Base-by-base conservation (phyloP, 1,140 invertebrate genomes). In the Cyrtorhinus lividipennis region DNA sequence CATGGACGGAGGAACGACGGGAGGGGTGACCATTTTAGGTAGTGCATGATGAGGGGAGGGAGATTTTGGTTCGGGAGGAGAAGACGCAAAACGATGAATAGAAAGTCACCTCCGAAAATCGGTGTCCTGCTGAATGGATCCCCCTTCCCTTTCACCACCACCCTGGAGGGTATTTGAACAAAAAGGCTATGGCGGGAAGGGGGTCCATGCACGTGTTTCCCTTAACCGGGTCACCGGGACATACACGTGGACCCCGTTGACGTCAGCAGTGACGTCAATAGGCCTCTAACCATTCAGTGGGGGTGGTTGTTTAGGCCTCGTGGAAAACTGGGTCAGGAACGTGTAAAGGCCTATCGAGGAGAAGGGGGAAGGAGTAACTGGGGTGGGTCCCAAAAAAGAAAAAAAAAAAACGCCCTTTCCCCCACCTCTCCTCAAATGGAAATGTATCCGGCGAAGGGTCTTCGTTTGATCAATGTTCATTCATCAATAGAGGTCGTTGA, bases 241-340 rank as follows among this genome's bases (percentile, higher is more conserved):
- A 63, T 5, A 30, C 62, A 63, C 62, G 62, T 63, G 62, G 18
- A n/a, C n/a, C 26, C 22, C 12, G 1, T 2, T 58, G 56, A 63
- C 62, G 62, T 63, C 62, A 53, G 48, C 48, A 53, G 20, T 53
- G 48, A 63, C 30, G 12, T 56, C 48, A 56, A 25, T 53, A 53
- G 48, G 48, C 48, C 48, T 53, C 48, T 10, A 53, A 53, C 48
- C 48, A 53, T 53, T 53, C 48, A 53, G 45, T 26, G 61, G 46
- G 24, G 24, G 45, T 48, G n/a, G n/a, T n/a, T n/a, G n/a, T n/a
- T n/a, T n/a, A 18, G 46, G 20, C 61, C 61, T 22, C 18, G 18
- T 30, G n/a, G 30, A 38, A 62, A 30, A 62, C 61, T 45, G 27
- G 27, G 26, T 59, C 26, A 24, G 23, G 24, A 24, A 27, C 27